A percentile compares a stretch with the other conserved stretches of the same genome.
Evolutionary conservation across 1,140 invertebrate genomes (phyloP).

Genomic region (Drosophila paulistorum): DNA sequence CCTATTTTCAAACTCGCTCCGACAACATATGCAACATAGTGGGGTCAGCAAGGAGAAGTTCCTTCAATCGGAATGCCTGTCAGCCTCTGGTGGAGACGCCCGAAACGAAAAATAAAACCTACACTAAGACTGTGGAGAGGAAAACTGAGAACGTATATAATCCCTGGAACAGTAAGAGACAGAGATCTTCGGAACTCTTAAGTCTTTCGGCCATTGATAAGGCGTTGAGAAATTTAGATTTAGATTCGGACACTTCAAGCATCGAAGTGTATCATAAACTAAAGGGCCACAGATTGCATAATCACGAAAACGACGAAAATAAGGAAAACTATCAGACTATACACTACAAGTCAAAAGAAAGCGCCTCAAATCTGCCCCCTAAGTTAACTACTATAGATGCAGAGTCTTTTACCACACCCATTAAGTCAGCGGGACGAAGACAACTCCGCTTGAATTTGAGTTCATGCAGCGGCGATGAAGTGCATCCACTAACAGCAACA

Average conservation of each 20-base stretch:
- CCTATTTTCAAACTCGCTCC: slow-evolving; percentile 72
- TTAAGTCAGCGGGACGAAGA: slow-evolving; percentile 47
- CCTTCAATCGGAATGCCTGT: slow-evolving; percentile 22
- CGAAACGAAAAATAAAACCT: slow-evolving; percentile 69
- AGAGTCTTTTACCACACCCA: slow-evolving; percentile 58
- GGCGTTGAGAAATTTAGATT: slow-evolving; percentile 58
- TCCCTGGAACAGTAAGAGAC: slow-evolving; percentile 47
- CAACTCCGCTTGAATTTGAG: slow-evolving; percentile 40
- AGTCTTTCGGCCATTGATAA: slow-evolving; percentile 74
- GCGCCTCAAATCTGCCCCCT: too few relatives aligned
- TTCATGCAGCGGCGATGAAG: slow-evolving; percentile 51
- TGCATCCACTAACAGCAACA: slow-evolving; percentile 43
- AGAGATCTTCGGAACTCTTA: slow-evolving; percentile 54
- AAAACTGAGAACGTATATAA: slow-evolving; percentile 23
- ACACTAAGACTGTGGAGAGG: slow-evolving; percentile 47
- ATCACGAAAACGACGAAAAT: slow-evolving; percentile 29
- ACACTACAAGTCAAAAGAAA: slow-evolving; percentile 35
- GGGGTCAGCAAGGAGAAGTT: slow-evolving; percentile 25
- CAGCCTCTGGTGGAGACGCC: slow-evolving; percentile 54
- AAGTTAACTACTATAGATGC: slow-evolving; percentile 48
- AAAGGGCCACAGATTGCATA: too few relatives aligned
- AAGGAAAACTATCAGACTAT: slow-evolving; percentile 52
- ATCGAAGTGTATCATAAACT: slow-evolving; percentile 49
- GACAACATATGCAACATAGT: slow-evolving; percentile 69
- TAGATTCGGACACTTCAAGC: slow-evolving; percentile 61